Conservation (phyloP, 2,113 vertebrate species). For the Morone saxatilis region DNA sequence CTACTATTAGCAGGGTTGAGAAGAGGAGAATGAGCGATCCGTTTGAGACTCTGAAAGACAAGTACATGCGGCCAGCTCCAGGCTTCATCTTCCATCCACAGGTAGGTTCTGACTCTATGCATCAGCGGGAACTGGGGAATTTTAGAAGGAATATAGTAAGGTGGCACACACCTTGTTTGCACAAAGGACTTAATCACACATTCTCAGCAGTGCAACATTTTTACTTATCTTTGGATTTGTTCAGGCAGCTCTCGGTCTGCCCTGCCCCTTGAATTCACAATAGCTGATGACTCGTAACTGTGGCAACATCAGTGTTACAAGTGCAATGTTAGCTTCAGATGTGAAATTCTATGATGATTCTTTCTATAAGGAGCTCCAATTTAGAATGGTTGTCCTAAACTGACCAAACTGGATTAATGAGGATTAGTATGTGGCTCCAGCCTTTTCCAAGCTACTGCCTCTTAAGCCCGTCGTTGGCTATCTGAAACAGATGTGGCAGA, state of each 20-base stretch:
- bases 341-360: constrained; percentile 23
- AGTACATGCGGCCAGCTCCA: constrained; percentile 97
- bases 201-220: neutral
- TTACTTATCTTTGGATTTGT: neutral
- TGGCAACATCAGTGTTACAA: neutral
- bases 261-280: neutral
- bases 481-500: constrained; percentile 79
- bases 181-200: neutral
- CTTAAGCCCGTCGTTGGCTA: constrained; percentile 54
- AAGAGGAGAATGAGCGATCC: constrained; percentile 99
- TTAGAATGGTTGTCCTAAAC: constrained; percentile 40
- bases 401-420: constrained; percentile 55
- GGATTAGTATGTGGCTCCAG: constrained; percentile 54
- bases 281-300: neutral
- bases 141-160: neutral
- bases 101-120: constrained; percentile 81
- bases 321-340: constrained; percentile 15
- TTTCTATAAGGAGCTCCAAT: constrained; percentile 28
- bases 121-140: neutral
- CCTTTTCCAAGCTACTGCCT: constrained; percentile 62
- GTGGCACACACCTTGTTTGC: neutral
- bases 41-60: constrained; percentile 98
- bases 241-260: neutral
- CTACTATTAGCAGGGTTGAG: constrained; percentile 98
- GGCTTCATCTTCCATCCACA: constrained; percentile 99